Base-by-base conservation (phyloP, 2,888 invertebrate species). In the Teinopalpus imperialis region DNA sequence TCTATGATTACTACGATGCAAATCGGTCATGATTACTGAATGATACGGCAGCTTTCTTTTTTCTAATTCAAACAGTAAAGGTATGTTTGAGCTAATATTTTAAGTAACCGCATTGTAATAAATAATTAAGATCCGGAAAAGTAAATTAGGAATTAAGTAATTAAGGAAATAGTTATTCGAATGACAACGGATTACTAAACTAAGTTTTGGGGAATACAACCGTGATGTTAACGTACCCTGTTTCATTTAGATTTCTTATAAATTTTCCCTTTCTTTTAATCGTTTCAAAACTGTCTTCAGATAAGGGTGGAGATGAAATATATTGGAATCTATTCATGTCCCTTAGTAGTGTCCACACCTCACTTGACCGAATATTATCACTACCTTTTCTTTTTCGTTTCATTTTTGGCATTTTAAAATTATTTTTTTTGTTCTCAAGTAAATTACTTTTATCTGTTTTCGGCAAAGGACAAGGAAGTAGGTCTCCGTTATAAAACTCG, bases 291-390 rank as follows among this genome's bases (percentile, higher is more conserved):
- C 75, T 81, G 3, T 74, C 72, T 27, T 72, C 72, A 13, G 86
- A 85, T 48, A 71, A 54, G 0, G 75, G 74, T 9, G 82, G 82
- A 8, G 81, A 78, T 3, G 76, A 68, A 24, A 55, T 63, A 53
- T 81, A 81, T 45, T 77, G 81, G 52, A 81, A 79, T 51, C 67
- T 66, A 42, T 86, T 81, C 16, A 86, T 74, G 57, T 79, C 78
- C 52, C 75, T 71, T 6, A 87, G 64, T 12, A 81, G 61, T n/a
- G 77, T 53, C 87, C 87, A 87, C 12, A 85, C 75, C 49, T 83
- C 76, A 42, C 76, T 69, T 7, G 69, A 57, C 27, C 58, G 62
- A 1, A 61, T 35, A 32, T 69, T 47, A 4, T 62, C 61, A n/a
- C 31, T 3, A 7, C 26, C 34, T 52, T 63, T 62, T 24, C 50